Base-by-base conservation (phyloP, 2,797 vertebrate species). In the Acrossocheilus fasciatus region DNA sequence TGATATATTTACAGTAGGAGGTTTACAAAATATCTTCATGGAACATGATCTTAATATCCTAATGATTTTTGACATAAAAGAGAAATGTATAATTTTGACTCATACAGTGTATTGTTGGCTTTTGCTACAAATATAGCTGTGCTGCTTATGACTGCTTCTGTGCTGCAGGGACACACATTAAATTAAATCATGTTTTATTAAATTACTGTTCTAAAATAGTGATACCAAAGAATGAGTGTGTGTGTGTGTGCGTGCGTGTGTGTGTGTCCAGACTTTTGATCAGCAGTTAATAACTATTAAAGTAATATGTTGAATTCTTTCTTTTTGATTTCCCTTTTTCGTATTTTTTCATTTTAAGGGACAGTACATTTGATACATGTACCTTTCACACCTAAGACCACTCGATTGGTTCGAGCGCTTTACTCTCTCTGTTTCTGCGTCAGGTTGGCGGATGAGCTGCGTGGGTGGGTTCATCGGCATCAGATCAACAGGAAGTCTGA, bases 401-500 rank as follows among this genome's bases (percentile, higher is more conserved):
- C 1, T 30, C 0, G 26, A 64, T 15, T 64, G 26, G 12, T 59
- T 59, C 20, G 20, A 23, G 20, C 10, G 54, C 54, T 4, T 57
- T 10, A 59, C 41, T 43, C 57, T n/a, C 1, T 36, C 15, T 45
- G 43, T 82, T 72, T 47, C n/a, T 77, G 17, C 20, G 0, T 68
- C 91, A 98, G 97, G 93, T 92, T 98, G 86, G 97, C 96, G 0
- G 97, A 97, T 0, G 97, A 97, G 91, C 91, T 98, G 81, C 93
- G 96, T 0, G 97, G 97, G 39, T 98, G 97, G 97, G 97, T 97
- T 36, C 96, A 95, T 5, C 93, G 97, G 0, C 97, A 98, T 89
- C 96, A 98, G 92, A 97, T 95, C 84, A 95, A 97, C 92, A 90
- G 95, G n/a, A 96, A 97, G 88, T 94, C 92, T 0, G 95, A 93